Evolutionary conservation across 2,888 invertebrate genomes (phyloP).

Genomic region (Pseudococcus viburni): DNA sequence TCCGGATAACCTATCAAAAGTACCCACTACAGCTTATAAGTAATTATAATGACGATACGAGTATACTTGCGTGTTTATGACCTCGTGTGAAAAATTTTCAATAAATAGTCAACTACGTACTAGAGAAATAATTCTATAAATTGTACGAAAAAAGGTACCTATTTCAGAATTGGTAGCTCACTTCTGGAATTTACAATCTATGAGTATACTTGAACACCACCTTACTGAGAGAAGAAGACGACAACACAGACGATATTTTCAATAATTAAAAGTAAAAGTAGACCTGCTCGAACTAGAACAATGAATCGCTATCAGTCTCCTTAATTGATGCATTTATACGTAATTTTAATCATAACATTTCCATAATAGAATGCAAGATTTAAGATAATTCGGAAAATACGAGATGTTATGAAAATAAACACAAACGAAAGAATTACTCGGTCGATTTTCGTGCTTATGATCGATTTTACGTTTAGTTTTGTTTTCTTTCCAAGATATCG

Average conservation of each 20-base stretch:
- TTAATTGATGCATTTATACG: neutral
- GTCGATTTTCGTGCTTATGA: neutral
- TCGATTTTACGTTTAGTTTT: neutral
- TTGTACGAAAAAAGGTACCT: neutral
- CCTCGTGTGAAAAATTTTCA: neutral
- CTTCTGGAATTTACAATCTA: neutral
- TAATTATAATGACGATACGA: conserved; percentile 11
- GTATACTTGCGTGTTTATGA: neutral
- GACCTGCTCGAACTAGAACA: neutral
- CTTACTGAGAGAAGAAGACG: neutral
- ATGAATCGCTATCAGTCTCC: neutral
- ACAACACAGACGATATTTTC: neutral
- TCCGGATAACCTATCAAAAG: neutral
- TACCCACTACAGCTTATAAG: neutral
- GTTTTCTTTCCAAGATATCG: conserved; percentile 8
- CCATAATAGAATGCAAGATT: neutral
- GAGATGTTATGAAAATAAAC: neutral
- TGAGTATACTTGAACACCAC: neutral
- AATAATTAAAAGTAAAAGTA: neutral
- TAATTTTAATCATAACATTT: neutral
- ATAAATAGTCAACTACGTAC: neutral
- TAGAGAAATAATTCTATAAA: neutral
- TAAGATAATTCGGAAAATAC: neutral
- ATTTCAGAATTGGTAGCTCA: neutral
- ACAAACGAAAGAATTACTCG: neutral